These are phyloP conservation scores for Percopsis transmontana DNA, from an alignment of 2,113 vertebrate species.

Conservation along the genomic window DNA sequence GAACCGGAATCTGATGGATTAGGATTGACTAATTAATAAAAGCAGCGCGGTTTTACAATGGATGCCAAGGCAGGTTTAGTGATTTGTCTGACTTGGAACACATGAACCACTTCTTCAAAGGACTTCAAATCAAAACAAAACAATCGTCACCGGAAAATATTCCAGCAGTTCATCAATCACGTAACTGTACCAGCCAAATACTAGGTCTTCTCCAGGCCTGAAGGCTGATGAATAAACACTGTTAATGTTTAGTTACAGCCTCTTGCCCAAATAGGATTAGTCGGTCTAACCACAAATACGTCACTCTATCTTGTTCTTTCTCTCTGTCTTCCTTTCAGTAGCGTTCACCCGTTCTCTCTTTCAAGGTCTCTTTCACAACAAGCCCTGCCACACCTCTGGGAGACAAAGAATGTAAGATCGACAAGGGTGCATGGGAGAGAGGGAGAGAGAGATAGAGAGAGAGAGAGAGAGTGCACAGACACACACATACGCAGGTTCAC, in stretches of 20 bases:
- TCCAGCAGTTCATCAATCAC: constrained; percentile 13
- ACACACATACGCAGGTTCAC: too few species aligned
- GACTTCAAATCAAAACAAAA: background rate
- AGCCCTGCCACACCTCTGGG: constrained; percentile 22
- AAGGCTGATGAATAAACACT: constrained; percentile 30
- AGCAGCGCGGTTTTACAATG: constrained; percentile 19
- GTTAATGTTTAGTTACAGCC: constrained; percentile 24
- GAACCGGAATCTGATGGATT: constrained; percentile 25
- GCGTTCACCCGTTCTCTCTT: constrained; percentile 15
- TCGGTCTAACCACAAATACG: constrained; percentile 28
- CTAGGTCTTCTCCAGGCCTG: constrained; percentile 32
- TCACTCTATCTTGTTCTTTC: constrained; percentile 19
- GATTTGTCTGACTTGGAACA: constrained; percentile 6
- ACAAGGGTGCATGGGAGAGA: constrained; percentile 9
- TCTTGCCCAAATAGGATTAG: constrained; percentile 43
- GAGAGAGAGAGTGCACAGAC: background rate
- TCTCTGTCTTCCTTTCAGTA: constrained; percentile 2
- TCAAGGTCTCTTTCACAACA: background rate
- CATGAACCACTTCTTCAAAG: background rate
- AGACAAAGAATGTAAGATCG: constrained; percentile 19
- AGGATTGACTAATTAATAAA: constrained; percentile 29
- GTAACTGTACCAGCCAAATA: constrained; percentile 27
- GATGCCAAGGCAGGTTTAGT: background rate
- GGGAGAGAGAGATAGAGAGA: constrained; percentile 4
- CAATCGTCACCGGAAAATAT: constrained; percentile 19